Base-by-base conservation (phyloP, 2,888 invertebrate species). In the Yponomeuta cagnagella region DNA sequence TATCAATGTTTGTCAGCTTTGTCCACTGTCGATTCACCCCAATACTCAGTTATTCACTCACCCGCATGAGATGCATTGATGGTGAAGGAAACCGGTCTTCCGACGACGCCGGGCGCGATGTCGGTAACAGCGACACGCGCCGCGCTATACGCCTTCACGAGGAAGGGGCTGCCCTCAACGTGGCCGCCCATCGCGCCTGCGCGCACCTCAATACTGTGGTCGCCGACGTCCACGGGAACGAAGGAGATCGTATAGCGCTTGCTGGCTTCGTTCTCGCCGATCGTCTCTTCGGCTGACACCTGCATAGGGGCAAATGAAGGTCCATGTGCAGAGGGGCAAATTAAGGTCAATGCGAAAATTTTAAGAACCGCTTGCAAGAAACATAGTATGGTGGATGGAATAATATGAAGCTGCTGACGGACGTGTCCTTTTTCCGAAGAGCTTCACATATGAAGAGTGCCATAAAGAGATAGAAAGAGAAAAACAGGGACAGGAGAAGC, bases 61-160 rank as follows among this genome's bases (percentile, higher is more conserved):
- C 90, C 94, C 31, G 95, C 95, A 81, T 95, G 95, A 0, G 95
- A 95, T 70, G 95, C 95, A 78, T 95, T 95, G 93, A 98, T 98
- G 77, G 97, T 97, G 82, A 99, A 99, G 73, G 97, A 98, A 5
- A 98, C 97, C 9, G 98, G 97, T 83, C 97, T 97, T 23, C 98
- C 98, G 33, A 98, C 97, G 58, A 96, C 94, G 1, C 98, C 98
- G 8, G 96, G 96, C 15, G 96, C 96, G 76, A 99, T 98, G 79
- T 98, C 98, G 0, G 98, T 97, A 10, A 99, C 97, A 73, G 96
- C 96, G n/a, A 99, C 99, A 82, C 97, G 95, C 75, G 96, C 95
- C 0, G 98, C 97, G 80, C 99, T 98, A 88, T 98, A 99, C 10
- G 98, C 98, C 84, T 99, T 98, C 71, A 98, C 96, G 48, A 98